A percentile compares a stretch with the other conserved stretches of the same genome.
Evolutionary conservation across 2,797 vertebrate species (phyloP).

Genomic region (Myoxocephalus aenaeus): DNA sequence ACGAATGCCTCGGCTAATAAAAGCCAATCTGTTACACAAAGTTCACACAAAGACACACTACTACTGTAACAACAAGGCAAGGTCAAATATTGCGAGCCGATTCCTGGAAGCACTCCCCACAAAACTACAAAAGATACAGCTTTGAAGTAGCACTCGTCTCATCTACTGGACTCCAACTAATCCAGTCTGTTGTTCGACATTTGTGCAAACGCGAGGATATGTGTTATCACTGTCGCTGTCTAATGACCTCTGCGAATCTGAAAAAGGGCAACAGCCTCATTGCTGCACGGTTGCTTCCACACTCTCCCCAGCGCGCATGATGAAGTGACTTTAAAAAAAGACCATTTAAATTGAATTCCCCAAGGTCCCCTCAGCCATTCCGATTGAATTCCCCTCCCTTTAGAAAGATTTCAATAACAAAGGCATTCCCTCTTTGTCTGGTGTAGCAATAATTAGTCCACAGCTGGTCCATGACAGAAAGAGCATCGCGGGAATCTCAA

Average conservation of each 20-base stretch:
- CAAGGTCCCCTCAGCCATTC: slow-evolving; percentile 29
- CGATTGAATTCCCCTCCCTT: slow-evolving; percentile 33
- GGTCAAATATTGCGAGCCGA: slow-evolving; percentile 12
- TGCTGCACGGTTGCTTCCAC: slow-evolving; percentile 40
- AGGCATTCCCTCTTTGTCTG: slow-evolving; percentile 44
- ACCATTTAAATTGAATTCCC: slow-evolving; percentile 43
- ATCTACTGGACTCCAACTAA: slow-evolving; percentile 37
- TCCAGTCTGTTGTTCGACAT: slow-evolving; percentile 29
- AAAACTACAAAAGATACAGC: neutral
- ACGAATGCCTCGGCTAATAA: slow-evolving; percentile 32
- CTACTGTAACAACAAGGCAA: slow-evolving; percentile 19
- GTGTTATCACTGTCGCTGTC: slow-evolving; percentile 50
- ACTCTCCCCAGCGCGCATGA: slow-evolving; percentile 40
- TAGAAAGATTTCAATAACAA: slow-evolving; percentile 58
- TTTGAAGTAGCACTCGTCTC: slow-evolving; percentile 22
- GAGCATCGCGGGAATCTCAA: slow-evolving; percentile 25
- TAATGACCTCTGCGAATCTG: slow-evolving; percentile 56
- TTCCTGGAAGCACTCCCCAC: slow-evolving; percentile 14
- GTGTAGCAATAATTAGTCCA: slow-evolving; percentile 44
- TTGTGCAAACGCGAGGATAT: slow-evolving; percentile 25
- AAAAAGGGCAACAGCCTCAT: slow-evolving; percentile 50
- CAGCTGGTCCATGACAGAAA: slow-evolving; percentile 39
- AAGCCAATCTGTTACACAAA: slow-evolving; percentile 19
- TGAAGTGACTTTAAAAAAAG: slow-evolving; percentile 53
- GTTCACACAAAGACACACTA: slow-evolving; percentile 25